Evolutionary conservation across 1,140 invertebrate species (phyloP).

Genomic region (Trichomalopsis sarcophagae): DNA sequence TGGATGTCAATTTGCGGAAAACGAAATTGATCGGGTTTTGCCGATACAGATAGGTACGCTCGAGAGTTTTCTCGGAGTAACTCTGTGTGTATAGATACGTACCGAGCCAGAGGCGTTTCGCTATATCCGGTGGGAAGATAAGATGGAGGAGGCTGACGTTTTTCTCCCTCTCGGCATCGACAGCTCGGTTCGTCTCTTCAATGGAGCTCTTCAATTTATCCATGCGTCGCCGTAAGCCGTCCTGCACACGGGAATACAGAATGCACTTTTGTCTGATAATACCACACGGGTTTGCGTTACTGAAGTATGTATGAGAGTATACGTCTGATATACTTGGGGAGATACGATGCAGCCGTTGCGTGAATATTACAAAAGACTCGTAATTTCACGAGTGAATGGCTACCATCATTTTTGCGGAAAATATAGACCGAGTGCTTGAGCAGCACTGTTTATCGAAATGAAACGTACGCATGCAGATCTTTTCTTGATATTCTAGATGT

Average conservation of each 20-base stretch:
- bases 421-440: not conserved
- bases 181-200: slow-evolving; percentile 92
- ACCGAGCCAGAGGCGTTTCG: slow-evolving; percentile 93
- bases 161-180: slow-evolving; percentile 94
- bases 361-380: not conserved
- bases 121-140: slow-evolving; percentile 96
- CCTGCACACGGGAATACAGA: slow-evolving; percentile 76
- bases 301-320: too few species aligned
- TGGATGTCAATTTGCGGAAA: slow-evolving; percentile 18
- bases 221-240: slow-evolving; percentile 94
- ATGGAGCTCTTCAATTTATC: slow-evolving; percentile 96
- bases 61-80: not conserved
- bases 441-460: not conserved
- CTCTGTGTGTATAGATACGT: slow-evolving; percentile 62
- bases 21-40: slow-evolving; percentile 29
- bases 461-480: not conserved
- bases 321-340: too few species aligned
- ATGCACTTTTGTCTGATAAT: slow-evolving; percentile 11
- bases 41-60: not conserved
- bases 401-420: not conserved
- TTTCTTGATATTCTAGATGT: not conserved
- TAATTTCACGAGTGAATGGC: not conserved
- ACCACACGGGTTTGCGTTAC: not conserved
- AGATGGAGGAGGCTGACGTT: slow-evolving; percentile 95
- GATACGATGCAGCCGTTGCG: too few species aligned